Percentiles rank a stretch among this genome's conserved stretches.
phyloP scores from a whole-genome alignment of 2,113 vertebrate species.

The Embiotoca jacksoni region DNA sequence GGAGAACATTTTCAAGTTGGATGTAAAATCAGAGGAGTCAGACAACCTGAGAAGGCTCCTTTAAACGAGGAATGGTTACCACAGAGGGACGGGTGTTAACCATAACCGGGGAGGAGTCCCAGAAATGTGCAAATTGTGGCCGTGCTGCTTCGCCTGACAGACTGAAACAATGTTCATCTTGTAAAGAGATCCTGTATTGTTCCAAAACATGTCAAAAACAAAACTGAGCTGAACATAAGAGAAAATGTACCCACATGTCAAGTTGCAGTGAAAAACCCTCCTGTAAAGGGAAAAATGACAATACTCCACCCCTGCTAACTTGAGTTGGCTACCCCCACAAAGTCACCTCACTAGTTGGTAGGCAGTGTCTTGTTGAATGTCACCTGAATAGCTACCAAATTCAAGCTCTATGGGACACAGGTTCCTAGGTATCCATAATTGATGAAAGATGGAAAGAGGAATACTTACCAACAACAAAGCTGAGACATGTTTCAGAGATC shows the following conservation, averaged over 20 bases:
- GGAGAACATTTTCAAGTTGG: conserved; percentile 49
- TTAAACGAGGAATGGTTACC: conserved; percentile 42
- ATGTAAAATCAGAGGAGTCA: conserved; percentile 13
- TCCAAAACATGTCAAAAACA: background rate
- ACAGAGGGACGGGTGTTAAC: background rate
- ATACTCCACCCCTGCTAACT: no score
- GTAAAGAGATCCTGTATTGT: conserved; percentile 3
- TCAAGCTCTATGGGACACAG: conserved; percentile 14
- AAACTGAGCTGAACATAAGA: conserved; percentile 4
- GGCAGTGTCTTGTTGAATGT: conserved; percentile 40
- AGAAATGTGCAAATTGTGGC: conserved; percentile 17
- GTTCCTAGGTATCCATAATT: background rate
- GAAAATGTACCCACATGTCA: background rate
- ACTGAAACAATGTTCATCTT: conserved; percentile 25
- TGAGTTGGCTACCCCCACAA: background rate
- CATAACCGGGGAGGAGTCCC: background rate
- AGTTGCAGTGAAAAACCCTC: background rate
- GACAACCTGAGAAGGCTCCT: background rate
- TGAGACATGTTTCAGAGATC: conserved; percentile 49
- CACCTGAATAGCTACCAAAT: background rate
- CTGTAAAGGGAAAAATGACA: background rate
- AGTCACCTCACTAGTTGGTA: conserved; percentile 18
- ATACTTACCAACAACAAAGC: conserved; percentile 2
- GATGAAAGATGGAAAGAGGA: conserved; percentile 13
- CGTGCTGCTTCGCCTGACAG: accelerated